These are phyloP conservation scores for Sipha flava DNA, from an alignment of 1,140 invertebrate species.

Conservation along the genomic window DNA sequence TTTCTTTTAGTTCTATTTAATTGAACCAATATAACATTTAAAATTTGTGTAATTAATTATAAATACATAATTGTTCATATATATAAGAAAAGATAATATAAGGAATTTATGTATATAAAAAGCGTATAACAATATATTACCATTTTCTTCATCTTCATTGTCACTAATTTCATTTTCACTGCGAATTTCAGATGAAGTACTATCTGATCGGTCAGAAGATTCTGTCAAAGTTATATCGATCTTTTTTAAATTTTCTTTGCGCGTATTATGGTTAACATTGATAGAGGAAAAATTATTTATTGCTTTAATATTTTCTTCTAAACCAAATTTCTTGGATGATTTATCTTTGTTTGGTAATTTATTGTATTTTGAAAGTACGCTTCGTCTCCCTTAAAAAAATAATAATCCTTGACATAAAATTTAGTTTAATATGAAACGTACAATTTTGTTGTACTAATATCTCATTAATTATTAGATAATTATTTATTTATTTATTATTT, in stretches of 20 bases:
- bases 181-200: conserved; percentile 8
- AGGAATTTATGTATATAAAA: too few relatives aligned
- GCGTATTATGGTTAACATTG: background rate
- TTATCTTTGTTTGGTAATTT: conserved; percentile 2
- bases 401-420: too few relatives aligned
- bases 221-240: conserved; percentile 19
- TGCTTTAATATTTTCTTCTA: background rate
- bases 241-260: conserved; percentile 12
- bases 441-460: too few relatives aligned
- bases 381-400: background rate
- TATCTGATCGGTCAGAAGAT: conserved; percentile 12
- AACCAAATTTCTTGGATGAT: background rate
- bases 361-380: background rate
- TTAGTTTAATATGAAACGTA: too few relatives aligned
- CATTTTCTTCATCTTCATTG: background rate
- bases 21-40: background rate
- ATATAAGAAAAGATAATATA: too few relatives aligned
- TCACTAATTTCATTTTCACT: background rate
- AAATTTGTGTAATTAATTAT: background rate
- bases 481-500: too few relatives aligned
- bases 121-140: background rate
- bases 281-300: background rate
- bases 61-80: too few relatives aligned
- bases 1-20: background rate
- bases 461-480: too few relatives aligned